Evolutionary conservation across 2,797 vertebrate genomes (phyloP).

Genomic region (Macrochelys suwanniensis): DNA sequence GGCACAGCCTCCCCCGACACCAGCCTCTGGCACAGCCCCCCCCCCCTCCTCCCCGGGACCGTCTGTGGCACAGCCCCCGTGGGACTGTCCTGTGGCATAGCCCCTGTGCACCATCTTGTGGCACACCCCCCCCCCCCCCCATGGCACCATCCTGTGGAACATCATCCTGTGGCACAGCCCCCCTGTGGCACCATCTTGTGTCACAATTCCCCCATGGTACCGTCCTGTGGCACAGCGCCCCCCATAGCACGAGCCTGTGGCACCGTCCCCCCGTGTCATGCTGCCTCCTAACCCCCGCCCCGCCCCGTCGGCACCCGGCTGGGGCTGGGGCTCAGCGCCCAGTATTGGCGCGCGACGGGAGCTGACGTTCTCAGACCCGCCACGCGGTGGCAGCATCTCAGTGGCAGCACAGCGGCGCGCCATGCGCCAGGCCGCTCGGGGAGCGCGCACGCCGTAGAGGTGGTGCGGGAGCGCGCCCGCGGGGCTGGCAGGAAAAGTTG

Average conservation of each 20-base stretch:
- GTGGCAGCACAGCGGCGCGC: no score
- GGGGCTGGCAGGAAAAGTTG: slow-evolving; percentile 27
- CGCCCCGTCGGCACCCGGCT: neutral
- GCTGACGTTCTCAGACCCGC: neutral
- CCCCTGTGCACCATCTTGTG: no score
- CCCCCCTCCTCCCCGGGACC: no score
- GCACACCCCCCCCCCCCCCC: neutral
- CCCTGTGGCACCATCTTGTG: no score
- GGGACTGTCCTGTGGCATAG: neutral
- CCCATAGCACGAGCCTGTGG: no score
- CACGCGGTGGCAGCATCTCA: neutral
- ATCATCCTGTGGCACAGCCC: no score
- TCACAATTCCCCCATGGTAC: no score
- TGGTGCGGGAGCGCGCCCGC: slow-evolving; percentile 16
- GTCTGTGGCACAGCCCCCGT: no score
- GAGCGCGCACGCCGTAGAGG: neutral
- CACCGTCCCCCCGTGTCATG: no score
- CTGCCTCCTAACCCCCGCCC: neutral
- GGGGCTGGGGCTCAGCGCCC: neutral
- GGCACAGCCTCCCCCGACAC: neutral
- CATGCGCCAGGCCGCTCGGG: neutral
- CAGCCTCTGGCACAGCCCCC: no score
- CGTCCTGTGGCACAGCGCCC: neutral
- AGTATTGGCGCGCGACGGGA: neutral
- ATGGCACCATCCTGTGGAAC: no score